phyloP scores from a whole-genome alignment of 2,113 vertebrate species.

The Balaenoptera acutorostrata region DNA sequence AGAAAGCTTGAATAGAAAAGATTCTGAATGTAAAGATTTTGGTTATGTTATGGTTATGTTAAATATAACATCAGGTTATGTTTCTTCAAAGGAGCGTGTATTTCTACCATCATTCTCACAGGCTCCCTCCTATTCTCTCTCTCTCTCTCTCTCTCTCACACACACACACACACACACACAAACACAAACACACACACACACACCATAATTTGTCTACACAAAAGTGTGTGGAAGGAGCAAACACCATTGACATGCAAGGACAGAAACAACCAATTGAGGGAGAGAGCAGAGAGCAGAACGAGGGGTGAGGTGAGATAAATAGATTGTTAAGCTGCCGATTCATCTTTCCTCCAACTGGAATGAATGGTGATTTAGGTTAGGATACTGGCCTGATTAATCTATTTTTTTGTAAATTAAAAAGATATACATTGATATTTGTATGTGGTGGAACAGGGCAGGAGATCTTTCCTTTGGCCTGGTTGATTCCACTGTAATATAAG shows the following conservation, averaged over 20 bases:
- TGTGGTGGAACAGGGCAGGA: background rate
- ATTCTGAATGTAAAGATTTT: background rate
- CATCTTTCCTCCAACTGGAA: background rate
- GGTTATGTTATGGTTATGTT: background rate
- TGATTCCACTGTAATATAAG: background rate
- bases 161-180: no score
- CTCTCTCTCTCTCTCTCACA: no score
- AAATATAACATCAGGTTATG: background rate
- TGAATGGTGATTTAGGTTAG: background rate
- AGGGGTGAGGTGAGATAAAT: background rate
- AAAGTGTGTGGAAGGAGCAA: background rate
- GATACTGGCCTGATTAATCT: background rate
- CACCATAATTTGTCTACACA: background rate
- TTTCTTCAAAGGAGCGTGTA: background rate
- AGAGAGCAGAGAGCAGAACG: background rate
- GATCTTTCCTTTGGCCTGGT: background rate
- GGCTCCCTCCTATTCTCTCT: background rate
- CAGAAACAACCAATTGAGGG: background rate
- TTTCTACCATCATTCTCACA: background rate
- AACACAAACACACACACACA: background rate
- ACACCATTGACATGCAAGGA: background rate
- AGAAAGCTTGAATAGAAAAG: background rate
- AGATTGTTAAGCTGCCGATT: background rate
- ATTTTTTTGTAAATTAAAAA: background rate
- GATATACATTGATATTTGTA: background rate